phyloP scores from a whole-genome alignment of 2,888 invertebrate species.

The Anodontia alba region DNA sequence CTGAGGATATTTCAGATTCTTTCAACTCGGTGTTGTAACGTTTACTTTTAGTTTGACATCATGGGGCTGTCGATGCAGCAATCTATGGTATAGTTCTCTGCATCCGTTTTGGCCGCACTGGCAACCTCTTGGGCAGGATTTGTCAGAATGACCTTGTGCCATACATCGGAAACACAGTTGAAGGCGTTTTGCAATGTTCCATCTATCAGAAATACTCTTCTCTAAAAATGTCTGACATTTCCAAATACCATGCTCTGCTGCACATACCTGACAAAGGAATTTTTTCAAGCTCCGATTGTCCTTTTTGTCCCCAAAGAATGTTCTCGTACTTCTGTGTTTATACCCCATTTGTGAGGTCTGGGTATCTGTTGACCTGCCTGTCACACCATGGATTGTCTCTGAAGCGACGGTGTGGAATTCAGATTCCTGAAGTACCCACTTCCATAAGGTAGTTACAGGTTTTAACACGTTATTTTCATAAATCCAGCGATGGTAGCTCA shows the following conservation, averaged over 20 bases:
- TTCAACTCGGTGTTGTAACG: neutral
- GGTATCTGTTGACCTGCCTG: neutral
- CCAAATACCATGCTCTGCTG: conserved; percentile 27
- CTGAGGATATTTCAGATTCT: neutral
- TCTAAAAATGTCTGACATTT: conserved; percentile 23
- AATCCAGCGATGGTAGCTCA: conserved; percentile 36
- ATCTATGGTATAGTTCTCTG: conserved; percentile 23
- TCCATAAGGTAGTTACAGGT: conserved; percentile 21
- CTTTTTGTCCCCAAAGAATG: conserved; percentile 23
- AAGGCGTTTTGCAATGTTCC: no score
- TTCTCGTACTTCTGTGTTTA: neutral
- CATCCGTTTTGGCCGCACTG: no score
- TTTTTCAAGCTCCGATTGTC: neutral
- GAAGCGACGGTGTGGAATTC: conserved; percentile 25
- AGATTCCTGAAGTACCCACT: conserved; percentile 32
- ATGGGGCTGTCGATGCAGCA: conserved; percentile 13
- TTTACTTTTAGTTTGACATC: neutral
- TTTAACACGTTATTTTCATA: conserved; percentile 26
- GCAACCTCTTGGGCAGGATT: conserved; percentile 18
- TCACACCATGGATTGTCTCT: conserved; percentile 26
- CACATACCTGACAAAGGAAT: conserved; percentile 5
- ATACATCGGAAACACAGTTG: conserved; percentile 32
- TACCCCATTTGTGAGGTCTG: neutral
- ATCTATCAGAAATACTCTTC: conserved; percentile 8
- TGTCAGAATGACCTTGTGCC: conserved; percentile 20